phyloP scores from a whole-genome alignment of 1,140 invertebrate genomes.

The Amyelois transitella region DNA sequence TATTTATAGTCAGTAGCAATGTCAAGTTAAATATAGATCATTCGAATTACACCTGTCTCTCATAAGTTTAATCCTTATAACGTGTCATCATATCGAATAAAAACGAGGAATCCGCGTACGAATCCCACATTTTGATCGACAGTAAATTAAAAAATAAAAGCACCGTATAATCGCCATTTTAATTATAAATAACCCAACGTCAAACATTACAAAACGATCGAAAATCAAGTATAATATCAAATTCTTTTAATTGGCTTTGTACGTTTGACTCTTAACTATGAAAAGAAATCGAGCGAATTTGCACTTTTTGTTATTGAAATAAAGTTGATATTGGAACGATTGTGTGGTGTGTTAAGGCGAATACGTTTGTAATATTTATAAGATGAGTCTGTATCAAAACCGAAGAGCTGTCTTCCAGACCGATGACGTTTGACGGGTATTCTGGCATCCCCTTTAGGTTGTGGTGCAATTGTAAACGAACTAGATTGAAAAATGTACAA shows the following conservation, averaged over 20 bases:
- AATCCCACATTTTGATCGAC: constrained; percentile 55
- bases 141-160: constrained; percentile 53
- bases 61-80: background rate
- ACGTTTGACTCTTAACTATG: constrained; percentile 29
- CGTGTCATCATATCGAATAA: background rate
- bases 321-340: constrained; percentile 23
- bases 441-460: constrained; percentile 62
- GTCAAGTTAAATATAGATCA: background rate
- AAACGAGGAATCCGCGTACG: background rate
- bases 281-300: constrained; percentile 3
- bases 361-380: constrained; percentile 64
- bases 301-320: constrained; percentile 11
- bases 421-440: constrained; percentile 71
- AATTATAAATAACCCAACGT: constrained; percentile 64
- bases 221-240: constrained; percentile 70
- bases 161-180: constrained; percentile 59
- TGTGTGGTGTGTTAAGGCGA: constrained; percentile 29
- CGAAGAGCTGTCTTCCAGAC: constrained; percentile 64
- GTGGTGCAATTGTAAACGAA: constrained; percentile 24
- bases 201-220: constrained; percentile 61
- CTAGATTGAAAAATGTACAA: background rate
- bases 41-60: background rate
- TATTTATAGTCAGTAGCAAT: background rate
- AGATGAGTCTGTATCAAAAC: constrained; percentile 61
- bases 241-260: constrained; percentile 63